These are phyloP conservation scores for Premnoplex brunnescens DNA, from an alignment of 2,797 vertebrate genomes.

Conservation along the genomic window DNA sequence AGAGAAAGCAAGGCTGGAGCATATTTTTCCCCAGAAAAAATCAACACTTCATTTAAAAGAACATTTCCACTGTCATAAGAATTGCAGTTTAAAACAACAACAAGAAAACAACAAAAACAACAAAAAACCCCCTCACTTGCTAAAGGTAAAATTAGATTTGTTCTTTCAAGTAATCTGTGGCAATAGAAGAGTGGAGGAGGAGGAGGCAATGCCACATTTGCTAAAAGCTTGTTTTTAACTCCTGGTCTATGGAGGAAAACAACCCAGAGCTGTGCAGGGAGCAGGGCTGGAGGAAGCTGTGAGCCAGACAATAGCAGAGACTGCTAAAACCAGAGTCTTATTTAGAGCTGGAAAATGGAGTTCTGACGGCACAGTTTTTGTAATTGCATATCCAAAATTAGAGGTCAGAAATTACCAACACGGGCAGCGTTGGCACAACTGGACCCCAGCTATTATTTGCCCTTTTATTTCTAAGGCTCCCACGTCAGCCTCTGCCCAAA, in stretches of 20 bases:
- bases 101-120: neutral
- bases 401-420: neutral
- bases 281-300: neutral
- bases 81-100: neutral
- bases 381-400: neutral
- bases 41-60: neutral
- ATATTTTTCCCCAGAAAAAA: neutral
- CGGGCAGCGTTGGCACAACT: neutral
- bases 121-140: neutral
- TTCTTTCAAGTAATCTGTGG: neutral
- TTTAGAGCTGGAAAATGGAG: neutral
- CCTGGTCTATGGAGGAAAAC: neutral
- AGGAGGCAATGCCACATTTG: neutral
- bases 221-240: neutral
- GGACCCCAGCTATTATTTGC: neutral
- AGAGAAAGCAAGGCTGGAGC: neutral
- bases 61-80: neutral
- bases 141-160: conserved; percentile 17
- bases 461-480: neutral
- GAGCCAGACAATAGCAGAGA: neutral
- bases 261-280: neutral
- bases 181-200: neutral
- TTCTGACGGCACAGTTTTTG: neutral
- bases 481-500: neutral
- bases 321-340: neutral